These are phyloP conservation scores for Agelastica alni DNA, from an alignment of 2,888 invertebrate genomes.

Conservation along the genomic window DNA sequence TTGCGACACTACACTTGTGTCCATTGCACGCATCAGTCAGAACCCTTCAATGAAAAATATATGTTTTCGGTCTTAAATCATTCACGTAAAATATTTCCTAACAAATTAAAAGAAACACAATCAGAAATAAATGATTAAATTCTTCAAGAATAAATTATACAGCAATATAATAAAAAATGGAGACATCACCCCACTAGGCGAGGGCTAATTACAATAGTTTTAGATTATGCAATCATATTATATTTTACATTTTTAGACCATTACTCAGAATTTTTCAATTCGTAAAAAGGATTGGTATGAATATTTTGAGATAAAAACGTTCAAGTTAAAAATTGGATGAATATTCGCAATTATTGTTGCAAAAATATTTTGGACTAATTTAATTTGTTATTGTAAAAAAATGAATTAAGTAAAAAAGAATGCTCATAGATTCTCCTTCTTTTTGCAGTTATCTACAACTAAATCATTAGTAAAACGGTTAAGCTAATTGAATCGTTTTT, in stretches of 20 bases:
- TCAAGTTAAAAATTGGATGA: too few species aligned
- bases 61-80: too few species aligned
- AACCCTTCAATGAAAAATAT: constrained; percentile 32
- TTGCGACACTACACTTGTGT: constrained; percentile 46
- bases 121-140: constrained; percentile 24
- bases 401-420: too few species aligned
- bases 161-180: constrained; percentile 31
- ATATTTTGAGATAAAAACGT: background rate
- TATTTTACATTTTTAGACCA: constrained; percentile 16
- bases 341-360: too few species aligned
- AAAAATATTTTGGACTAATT: too few species aligned
- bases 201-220: constrained; percentile 34
- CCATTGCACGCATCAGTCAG: constrained; percentile 48
- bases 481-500: too few species aligned
- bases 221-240: constrained; percentile 35
- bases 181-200: constrained; percentile 34
- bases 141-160: constrained; percentile 36
- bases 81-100: too few species aligned
- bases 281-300: background rate
- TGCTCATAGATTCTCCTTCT: too few species aligned
- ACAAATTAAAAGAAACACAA: constrained; percentile 19
- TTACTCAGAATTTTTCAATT: constrained; percentile 3
- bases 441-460: too few species aligned
- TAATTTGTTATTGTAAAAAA: too few species aligned
- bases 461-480: too few species aligned